Conservation (phyloP, 2,113 vertebrate genomes). For the Cardinalis cardinalis region DNA sequence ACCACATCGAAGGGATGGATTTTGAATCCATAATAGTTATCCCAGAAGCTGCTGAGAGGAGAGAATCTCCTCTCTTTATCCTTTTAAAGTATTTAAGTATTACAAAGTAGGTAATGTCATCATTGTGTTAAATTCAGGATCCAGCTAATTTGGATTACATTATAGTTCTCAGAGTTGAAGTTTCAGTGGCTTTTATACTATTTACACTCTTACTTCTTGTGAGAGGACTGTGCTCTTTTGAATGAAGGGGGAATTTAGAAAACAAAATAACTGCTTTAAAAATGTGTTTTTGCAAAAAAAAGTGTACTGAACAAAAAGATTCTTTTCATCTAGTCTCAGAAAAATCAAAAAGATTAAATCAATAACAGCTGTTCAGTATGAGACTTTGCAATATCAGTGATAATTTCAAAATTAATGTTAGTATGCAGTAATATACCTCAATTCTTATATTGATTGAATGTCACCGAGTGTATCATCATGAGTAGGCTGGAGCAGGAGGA, state of each 20-base stretch:
- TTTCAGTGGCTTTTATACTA: background rate
- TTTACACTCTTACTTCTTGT: background rate
- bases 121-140: background rate
- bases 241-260: background rate
- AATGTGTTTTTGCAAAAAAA: background rate
- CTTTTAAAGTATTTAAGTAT: background rate
- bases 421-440: background rate
- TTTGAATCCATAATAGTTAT: background rate
- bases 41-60: background rate
- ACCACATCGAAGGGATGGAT: rapidly evolving
- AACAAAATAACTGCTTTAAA: background rate
- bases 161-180: background rate
- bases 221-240: background rate
- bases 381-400: background rate
- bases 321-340: background rate
- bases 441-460: background rate
- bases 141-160: background rate
- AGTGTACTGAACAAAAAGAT: rapidly evolving
- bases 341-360: background rate
- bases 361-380: background rate
- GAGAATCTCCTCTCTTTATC: background rate
- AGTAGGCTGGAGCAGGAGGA: background rate
- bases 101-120: background rate
- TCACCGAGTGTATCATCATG: background rate
- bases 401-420: background rate